Base-by-base conservation (phyloP, 2,797 vertebrate species). In the Molossus alvarezi region DNA sequence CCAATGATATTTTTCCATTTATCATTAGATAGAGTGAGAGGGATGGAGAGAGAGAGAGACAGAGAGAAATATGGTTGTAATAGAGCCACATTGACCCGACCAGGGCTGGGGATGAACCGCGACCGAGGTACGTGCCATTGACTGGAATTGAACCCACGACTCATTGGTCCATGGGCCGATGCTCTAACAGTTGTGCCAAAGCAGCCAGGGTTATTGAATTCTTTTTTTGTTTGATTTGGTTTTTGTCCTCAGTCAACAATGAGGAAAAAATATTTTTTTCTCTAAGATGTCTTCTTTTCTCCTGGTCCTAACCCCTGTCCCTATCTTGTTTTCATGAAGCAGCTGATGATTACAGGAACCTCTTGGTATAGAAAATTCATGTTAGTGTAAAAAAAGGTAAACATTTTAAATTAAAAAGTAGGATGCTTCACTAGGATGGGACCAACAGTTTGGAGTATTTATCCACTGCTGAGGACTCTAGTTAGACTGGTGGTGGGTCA, bases 311-410 rank as follows among this genome's bases (percentile, higher is more conserved):
- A 17, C 15, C 33, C 67, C 67, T n/a, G 20, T 69, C 20, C 20
- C 15, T 7, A 67, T 14, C 15, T 72, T 41, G 2, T 25, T 77
- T 67, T 84, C 69, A 95, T 86, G 17, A 79, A 90, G 45, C 14
- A 83, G 23, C n/a, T 64, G 14, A 9, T 89, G 20, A 29, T 25
- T 65, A 10, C 21, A 81, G 33, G 13, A 73, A 81, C 33, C 84
- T 90, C 13, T 79, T 1, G 57, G 33, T 86, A 41, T 33, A 75
- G 64, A 94, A 94, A 73, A 41, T 81, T 58, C 29, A 92, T 88
- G 20, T 3, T 88, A 29, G 10, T 72, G 3, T 76, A 51, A 67
- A 77, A 57, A 12, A 81, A 82, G 33, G 25, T 88, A 82, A 67
- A 88, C 55, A 53, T 57, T 93, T 67, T 41, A 67, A 60, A 76